Base-by-base conservation (phyloP, 2,797 vertebrate species). In the Neosilurus mollespiculum region DNA sequence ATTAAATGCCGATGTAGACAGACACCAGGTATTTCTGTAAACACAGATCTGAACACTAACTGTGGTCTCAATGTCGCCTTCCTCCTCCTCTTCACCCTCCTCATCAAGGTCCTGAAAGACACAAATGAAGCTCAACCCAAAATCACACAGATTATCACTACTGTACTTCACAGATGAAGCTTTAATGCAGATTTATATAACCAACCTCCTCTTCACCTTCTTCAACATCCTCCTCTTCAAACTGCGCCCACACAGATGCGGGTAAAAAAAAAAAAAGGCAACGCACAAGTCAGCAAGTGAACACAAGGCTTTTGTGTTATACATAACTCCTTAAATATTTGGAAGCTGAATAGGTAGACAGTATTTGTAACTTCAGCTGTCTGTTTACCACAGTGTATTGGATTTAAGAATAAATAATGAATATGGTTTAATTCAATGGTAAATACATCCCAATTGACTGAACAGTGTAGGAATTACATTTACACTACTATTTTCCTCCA, bases 161-260 rank as follows among this genome's bases (percentile, higher is more conserved):
- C 24, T 30, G 11, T 15, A 37, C 15, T n/a, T 49, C 22, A 67
- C 9, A 20, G 2, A 24, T n/a, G 15, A 78, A 80, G 3, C 30
- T 56, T 73, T 64, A 58, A 72, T 49, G 20, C 4, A 4, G 12
- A 66, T 26, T 56, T 51, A 22, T 26, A 61, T 58, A 85, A 81
- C 95, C 90, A 86, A 99, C 98, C 96, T 98, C 98, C 90, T 99
- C 97, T 88, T 98, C 97, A 85, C 96, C 97, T 91, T 99, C 98
- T 88, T 99, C 98, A 24, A 96, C 93, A 86, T 96, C 95, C 81
- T 96, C 95, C 89, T 99, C 98, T 91, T 99, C 98, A 95, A 98
- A 99, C 98, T 99, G 93, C 66, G 94, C 91, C 34, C 87, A 79
- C 75, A 87, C 58, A 75, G 20, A 34, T 1, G 30, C 30, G 30